Base-by-base conservation (phyloP, 1,140 invertebrate genomes). In the Bombus sibiricus region DNA sequence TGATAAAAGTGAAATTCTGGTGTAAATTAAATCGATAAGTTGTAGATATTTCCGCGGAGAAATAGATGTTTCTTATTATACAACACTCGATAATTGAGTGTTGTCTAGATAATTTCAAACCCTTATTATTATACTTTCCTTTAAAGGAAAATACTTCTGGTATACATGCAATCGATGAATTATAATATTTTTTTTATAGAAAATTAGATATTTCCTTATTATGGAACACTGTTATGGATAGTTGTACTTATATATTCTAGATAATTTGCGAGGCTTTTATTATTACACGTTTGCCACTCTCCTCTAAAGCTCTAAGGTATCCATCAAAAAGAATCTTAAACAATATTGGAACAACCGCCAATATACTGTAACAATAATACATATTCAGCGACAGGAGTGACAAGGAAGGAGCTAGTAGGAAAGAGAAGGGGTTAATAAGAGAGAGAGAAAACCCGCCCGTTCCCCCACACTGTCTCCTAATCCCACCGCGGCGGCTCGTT, bases 371-470 rank as follows among this genome's bases (percentile, higher is more conserved):
- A 62, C 4, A 69, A 78, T 25, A 32, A 66, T 66, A 32, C 47
- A 53, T 39, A 41, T 59, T 22, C 28, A 25, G 6, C 10, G 69
- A 37, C 0, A 3, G 43, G 71, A 32, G 34, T 0, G 59, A 86
- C 3, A 76, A 68, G n/a, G 43, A 83, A 22, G 32, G 62, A 64
- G n/a, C 1, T 25, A 62, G 18, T 34, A 28, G 18, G 22, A 41
- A 47, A 89, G 77, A 81, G 68, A 78, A 59, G 47, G 41, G 86
- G 32, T 25, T 37, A 69, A 68, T 41, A 34, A 79, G 68, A 72
- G 83, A 86, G 64, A 85, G 76, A 76, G 78, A 43, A 62, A 71
- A 68, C 64, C 66, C 86, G 82, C 71, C 81, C 71, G 72, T 53
- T 78, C 64, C 73, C 80, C 69, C 75, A 39, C 83, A 74, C 39